phyloP scores from a whole-genome alignment of 1,140 invertebrate species.

The Littorina saxatilis region DNA sequence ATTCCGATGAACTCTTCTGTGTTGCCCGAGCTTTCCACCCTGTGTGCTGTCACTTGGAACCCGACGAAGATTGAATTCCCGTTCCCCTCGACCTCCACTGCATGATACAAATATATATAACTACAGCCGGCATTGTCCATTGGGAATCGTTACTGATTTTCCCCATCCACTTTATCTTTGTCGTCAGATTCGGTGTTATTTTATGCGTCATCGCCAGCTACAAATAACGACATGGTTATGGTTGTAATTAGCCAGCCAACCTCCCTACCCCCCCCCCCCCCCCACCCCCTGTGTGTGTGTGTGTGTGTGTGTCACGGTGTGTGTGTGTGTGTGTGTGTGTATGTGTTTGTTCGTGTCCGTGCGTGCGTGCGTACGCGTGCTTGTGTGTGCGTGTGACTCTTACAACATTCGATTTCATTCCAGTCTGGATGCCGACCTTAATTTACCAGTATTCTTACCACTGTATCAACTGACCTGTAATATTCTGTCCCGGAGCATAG shows the following conservation, averaged over 20 bases:
- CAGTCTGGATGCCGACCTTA: neutral
- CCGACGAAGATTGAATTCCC: neutral
- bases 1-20: slow-evolving; percentile 1
- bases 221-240: neutral
- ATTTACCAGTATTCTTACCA: too few relatives aligned
- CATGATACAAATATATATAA: neutral
- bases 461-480: neutral
- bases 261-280: too few relatives aligned
- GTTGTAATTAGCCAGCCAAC: too few relatives aligned
- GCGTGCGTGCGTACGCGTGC: neutral
- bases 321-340: too few relatives aligned
- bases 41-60: slow-evolving; percentile 17
- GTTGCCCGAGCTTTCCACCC: neutral
- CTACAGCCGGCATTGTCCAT: neutral
- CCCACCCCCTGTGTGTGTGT: neutral
- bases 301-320: too few relatives aligned
- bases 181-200: too few relatives aligned
- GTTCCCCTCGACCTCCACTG: neutral
- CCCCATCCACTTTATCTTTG: too few relatives aligned
- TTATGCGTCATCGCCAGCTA: too few relatives aligned
- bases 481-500: slow-evolving; percentile 20
- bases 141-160: neutral
- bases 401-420: too few relatives aligned
- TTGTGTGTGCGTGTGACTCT: too few relatives aligned
- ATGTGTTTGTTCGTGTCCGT: too few relatives aligned